phyloP scores from a whole-genome alignment of 2,113 vertebrate genomes.

The Cyanocitta stelleri region DNA sequence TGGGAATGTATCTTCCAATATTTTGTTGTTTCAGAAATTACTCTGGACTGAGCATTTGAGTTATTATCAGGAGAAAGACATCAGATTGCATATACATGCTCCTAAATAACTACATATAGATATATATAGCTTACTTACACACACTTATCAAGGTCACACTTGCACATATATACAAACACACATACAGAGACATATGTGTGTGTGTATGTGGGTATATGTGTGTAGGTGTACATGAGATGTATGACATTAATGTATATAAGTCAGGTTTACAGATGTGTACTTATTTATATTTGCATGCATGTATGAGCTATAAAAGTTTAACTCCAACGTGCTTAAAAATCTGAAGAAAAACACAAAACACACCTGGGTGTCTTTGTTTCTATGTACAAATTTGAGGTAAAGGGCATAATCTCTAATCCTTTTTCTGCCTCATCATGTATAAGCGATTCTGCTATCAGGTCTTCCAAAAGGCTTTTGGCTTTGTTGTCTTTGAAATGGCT shows the following conservation, averaged over 20 bases:
- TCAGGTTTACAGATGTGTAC: rapidly evolving
- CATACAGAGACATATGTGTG: rapidly evolving
- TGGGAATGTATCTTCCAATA: background rate
- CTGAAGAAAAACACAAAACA: background rate
- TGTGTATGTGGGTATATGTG: background rate
- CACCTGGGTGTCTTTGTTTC: background rate
- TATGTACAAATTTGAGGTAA: background rate
- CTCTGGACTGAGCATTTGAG: background rate
- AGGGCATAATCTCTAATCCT: no score
- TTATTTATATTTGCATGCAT: background rate
- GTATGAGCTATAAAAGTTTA: background rate
- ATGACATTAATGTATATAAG: background rate
- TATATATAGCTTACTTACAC: background rate
- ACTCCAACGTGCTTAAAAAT: background rate
- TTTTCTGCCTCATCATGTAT: rapidly evolving
- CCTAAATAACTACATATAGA: background rate
- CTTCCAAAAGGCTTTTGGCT: rapidly evolving
- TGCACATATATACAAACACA: no score
- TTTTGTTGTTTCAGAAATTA: background rate
- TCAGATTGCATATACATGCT: rapidly evolving
- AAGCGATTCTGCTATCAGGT: no score
- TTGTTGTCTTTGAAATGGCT: background rate
- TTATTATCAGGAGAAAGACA: background rate
- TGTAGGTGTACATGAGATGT: background rate
- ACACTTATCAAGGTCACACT: background rate